phyloP scores from a whole-genome alignment of 1,140 invertebrate genomes.

The Drosophila azteca region DNA sequence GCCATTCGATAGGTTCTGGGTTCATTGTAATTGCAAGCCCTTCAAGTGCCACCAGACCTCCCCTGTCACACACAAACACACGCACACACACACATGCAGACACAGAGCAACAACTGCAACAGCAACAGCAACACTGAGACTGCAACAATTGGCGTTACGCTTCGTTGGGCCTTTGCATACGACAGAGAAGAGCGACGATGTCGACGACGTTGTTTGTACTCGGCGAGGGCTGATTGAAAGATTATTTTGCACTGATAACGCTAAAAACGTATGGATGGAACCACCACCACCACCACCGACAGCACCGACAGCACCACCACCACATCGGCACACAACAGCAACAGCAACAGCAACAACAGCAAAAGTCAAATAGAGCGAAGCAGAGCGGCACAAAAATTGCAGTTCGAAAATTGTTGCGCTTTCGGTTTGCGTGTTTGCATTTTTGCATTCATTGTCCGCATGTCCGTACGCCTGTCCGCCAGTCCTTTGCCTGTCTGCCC shows the following conservation, averaged over 20 bases:
- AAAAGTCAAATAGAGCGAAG: conserved; percentile 76
- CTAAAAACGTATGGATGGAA: conserved; percentile 80
- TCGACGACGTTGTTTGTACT: conserved; percentile 8
- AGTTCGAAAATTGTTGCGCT: conserved; percentile 80
- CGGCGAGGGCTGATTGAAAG: conserved; percentile 76
- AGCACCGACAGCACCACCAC: conserved; percentile 33
- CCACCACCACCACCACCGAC: conserved; percentile 26
- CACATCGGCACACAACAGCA: conserved; percentile 19
- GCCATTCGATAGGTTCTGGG: conserved; percentile 19
- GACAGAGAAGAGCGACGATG: conserved; percentile 40
- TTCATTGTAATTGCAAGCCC: conserved; percentile 26
- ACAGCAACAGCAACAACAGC: conserved; percentile 39
- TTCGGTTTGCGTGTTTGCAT: conserved; percentile 74
- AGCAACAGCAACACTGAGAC: conserved; percentile 31
- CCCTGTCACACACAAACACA: not conserved
- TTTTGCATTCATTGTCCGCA: conserved; percentile 68
- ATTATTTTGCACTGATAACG: conserved; percentile 83
- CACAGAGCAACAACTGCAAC: not conserved
- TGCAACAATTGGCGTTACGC: conserved; percentile 75
- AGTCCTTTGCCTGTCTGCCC: not conserved
- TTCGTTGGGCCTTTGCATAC: conserved; percentile 43
- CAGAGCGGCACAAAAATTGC: conserved; percentile 65
- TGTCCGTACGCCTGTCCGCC: conserved; percentile 32
- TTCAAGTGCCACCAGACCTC: conserved; percentile 29
- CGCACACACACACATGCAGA: too few species aligned